phyloP scores from a whole-genome alignment of 2,113 vertebrate genomes.

The Crotalus horridus region DNA sequence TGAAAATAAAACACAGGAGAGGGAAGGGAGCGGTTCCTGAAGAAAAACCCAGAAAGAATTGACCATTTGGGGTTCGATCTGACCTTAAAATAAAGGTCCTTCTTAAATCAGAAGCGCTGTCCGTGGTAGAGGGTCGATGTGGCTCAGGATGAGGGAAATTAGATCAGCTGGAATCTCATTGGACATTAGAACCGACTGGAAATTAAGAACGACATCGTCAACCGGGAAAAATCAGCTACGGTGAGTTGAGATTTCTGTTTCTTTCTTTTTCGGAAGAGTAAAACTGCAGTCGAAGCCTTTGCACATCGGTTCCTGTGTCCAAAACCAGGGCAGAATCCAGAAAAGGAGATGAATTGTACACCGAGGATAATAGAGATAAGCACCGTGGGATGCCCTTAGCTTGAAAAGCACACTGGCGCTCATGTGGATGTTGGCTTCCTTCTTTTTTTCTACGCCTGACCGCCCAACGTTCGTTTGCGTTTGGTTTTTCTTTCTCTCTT shows the following conservation, averaged over 20 bases:
- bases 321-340: constrained; percentile 53
- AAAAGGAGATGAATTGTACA: constrained; percentile 64
- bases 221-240: constrained; percentile 29
- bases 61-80: background rate
- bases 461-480: constrained; percentile 25
- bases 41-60: background rate
- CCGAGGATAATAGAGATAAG: constrained; percentile 53
- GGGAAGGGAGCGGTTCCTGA: background rate
- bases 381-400: constrained; percentile 53
- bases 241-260: constrained; percentile 25
- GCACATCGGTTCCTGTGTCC: constrained; percentile 2
- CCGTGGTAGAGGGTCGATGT: background rate
- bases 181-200: background rate
- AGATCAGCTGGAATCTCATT: background rate
- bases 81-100: background rate
- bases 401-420: constrained; percentile 66
- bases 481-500: constrained; percentile 35
- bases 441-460: constrained; percentile 31
- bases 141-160: constrained; percentile 26
- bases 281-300: constrained; percentile 44
- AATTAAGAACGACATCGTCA: background rate
- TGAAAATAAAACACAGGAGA: constrained; percentile 49
- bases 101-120: constrained; percentile 3
- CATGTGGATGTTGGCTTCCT: constrained; percentile 36
- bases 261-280: constrained; percentile 9